Base-by-base conservation (phyloP, 2,888 invertebrate species). In the Calameuta pallipes region DNA sequence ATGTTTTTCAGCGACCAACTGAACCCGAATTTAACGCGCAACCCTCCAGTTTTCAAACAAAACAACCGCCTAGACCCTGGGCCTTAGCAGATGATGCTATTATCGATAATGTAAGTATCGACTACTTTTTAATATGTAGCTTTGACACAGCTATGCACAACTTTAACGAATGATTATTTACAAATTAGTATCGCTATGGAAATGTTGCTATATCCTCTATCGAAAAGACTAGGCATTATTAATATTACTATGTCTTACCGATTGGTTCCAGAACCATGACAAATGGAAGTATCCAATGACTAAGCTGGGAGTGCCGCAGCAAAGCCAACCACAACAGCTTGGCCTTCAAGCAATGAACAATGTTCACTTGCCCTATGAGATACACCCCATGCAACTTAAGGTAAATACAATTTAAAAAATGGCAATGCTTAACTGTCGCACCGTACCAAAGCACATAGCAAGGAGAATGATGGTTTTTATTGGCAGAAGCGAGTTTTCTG, bases 21-120 rank as follows among this genome's bases (percentile, higher is more conserved):
- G 97, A 97, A 90, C 94, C 95, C 78, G 97, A 97, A 90, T 95
- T 97, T 90, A 92, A 91, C 82, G 92, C 90, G 71, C 91, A 91
- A 82, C 86, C 92, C 76, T 94, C 95, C 82, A 93, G 95, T 82
- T 93, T 95, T 92, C 95, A 95, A 82, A 95, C 95, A 75, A 96
- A 96, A 92, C 94, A 93, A 85, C 94, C 95, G 86, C 94, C 96
- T 0, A 84, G 92, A 76, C 88, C 90, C 85, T 98, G 98, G 98
- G 96, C 97, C 69, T 94, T 97, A 80, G 97, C 97, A 80, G 98
- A 98, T 92, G 98, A 98, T 92, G 95, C 95, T 89, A 95, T 96
- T 88, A 94, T 96, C 87, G 97, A 97, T 94, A 92, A 90, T 83
- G 97, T 97, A 92, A 94, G 95, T 94, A 74, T 4, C 6, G 41